Evolutionary conservation across 1,140 invertebrate genomes (phyloP).

Genomic region (Lycorma delicatula): DNA sequence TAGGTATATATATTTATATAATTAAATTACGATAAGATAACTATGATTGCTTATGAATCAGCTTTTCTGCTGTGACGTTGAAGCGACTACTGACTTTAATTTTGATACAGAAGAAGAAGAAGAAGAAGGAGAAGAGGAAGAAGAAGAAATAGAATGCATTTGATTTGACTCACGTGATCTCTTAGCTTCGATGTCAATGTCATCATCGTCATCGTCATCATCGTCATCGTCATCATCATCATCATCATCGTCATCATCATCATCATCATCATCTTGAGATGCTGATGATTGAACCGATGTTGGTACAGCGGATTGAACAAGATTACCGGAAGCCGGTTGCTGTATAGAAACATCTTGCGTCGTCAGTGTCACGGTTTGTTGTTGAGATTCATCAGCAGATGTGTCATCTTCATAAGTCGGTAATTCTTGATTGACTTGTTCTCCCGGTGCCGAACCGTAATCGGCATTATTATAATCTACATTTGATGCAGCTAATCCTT

Average conservation of each 20-base stretch:
- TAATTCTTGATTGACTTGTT: constrained; percentile 33
- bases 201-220: constrained; percentile 50
- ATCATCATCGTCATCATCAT: constrained; percentile 63
- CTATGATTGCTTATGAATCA: not conserved
- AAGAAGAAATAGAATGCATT: not conserved
- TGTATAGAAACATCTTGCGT: constrained; percentile 32
- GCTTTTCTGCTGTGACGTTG: not conserved
- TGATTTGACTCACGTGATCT: constrained; percentile 62
- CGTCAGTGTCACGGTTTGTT: constrained; percentile 39
- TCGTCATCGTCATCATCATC: constrained; percentile 64
- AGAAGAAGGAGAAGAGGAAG: not conserved
- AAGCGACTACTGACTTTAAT: too few relatives aligned
- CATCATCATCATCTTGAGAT: constrained; percentile 50
- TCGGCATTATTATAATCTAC: constrained; percentile 39
- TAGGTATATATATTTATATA: too few relatives aligned
- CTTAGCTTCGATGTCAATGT: constrained; percentile 56
- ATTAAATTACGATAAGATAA: too few relatives aligned
- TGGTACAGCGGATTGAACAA: constrained; percentile 18
- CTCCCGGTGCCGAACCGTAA: constrained; percentile 39
- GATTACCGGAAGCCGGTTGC: constrained; percentile 27
- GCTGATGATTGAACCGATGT: constrained; percentile 46
- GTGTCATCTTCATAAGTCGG: constrained; percentile 36
- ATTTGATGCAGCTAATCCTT: constrained; percentile 20
- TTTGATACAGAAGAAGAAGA: not conserved
- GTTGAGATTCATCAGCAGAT: constrained; percentile 21